Evolutionary conservation across 1,140 invertebrate genomes (phyloP), one percentile per base, ranked within the genome.

Genomic region (Drosophila insularis): DNA sequence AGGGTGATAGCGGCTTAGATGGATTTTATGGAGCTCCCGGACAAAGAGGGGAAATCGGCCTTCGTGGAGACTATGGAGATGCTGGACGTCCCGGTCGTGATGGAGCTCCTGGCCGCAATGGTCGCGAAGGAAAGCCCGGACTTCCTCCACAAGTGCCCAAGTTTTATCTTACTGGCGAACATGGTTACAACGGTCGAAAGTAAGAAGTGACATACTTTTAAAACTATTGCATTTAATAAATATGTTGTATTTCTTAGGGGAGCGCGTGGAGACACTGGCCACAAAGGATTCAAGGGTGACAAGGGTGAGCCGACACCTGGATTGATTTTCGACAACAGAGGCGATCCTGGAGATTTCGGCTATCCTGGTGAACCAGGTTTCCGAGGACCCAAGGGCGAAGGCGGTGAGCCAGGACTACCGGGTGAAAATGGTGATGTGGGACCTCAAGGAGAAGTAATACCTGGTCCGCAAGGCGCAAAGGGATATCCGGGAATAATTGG

Each of bases 231-330:
- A 56, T 14, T 8, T 35, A 56, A 35, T 32, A 2, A 14, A 11
- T 14, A 4, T 56, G 35, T 56, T 2, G 7, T 54, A 2, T 27
- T 60, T 54, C 21, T 23, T 14, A 87, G 91, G 35, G 94, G 94
- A 8, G 39, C 37, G 1, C 91, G 92, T 69, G 94, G 94, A 23
- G 91, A 92, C 23, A 58, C 69, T 2, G 93, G 94, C 40, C 68
- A 63, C 10, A 13, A 76, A 7, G 95, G 95, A 3, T 37, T 81
- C 1, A 92, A 92, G 68, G 95, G 95, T 55, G 91, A 93, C n/a
- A 93, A 92, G 63, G 94, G 95, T 69, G 92, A 93, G 31, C 80
- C 92, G 0, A 90, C 92, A 2, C 93, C 92, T 19, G 92, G 92
- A 37, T 68, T 89, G 55, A 76, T 85, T 8, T 59, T 64, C 27